Conservation (phyloP, 2,797 vertebrate species). For the Iguana delicatissima region DNA sequence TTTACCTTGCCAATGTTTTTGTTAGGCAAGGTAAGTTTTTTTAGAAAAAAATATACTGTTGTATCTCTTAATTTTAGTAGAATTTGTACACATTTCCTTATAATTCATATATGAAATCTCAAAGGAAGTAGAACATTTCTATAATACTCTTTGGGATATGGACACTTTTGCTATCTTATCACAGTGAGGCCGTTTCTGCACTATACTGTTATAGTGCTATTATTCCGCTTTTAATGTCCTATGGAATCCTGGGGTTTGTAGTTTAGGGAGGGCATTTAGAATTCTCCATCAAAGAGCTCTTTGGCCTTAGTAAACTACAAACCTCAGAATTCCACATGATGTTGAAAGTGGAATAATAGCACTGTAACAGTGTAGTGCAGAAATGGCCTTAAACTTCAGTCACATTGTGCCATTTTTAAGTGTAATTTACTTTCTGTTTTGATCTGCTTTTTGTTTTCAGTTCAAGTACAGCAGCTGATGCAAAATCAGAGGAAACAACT, state of each 20-base stretch:
- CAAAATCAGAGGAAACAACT: slow-evolving; percentile 85
- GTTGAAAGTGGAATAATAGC: too few species aligned
- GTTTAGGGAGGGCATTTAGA: too few species aligned
- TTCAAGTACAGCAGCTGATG: slow-evolving; percentile 84
- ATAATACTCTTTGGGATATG: slow-evolving; percentile 32
- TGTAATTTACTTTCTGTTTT: slow-evolving; percentile 85
- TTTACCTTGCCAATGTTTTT: slow-evolving; percentile 19
- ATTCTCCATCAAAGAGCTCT: too few species aligned
- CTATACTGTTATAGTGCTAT: too few species aligned
- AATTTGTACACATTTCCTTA: background rate
- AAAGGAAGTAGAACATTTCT: slow-evolving; percentile 4
- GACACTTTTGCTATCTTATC: slow-evolving; percentile 31
- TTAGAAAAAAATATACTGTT: background rate
- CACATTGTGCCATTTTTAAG: slow-evolving; percentile 75
- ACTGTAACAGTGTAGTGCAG: too few species aligned
- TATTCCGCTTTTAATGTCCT: too few species aligned
- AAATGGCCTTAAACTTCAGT: slow-evolving; percentile 45
- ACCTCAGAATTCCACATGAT: too few species aligned
- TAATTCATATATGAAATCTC: slow-evolving; percentile 19
- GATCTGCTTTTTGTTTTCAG: slow-evolving; percentile 90
- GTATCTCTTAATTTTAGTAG: slow-evolving; percentile 20
- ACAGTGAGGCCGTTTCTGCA: slow-evolving; percentile 19
- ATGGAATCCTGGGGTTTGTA: too few species aligned
- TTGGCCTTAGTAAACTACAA: too few species aligned
- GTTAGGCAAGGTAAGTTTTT: slow-evolving; percentile 30